Percentiles rank a stretch among this genome's conserved stretches.
Evolutionary conservation across 2,888 invertebrate species (phyloP).

Genomic region (Kryphioiulus occultus): DNA sequence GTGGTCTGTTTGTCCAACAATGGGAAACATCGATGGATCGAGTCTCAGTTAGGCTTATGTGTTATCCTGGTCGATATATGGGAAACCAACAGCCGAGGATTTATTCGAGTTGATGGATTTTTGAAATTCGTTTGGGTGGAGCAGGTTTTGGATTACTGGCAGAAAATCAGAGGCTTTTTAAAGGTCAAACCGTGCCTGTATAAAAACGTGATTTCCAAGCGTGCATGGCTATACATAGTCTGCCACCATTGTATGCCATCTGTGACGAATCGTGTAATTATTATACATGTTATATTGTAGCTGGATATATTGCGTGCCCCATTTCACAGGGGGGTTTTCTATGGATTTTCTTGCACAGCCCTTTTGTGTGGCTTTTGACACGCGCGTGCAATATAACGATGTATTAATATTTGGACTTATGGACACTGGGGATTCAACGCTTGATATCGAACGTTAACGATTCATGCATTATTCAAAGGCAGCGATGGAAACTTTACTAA

Average conservation of each 20-base stretch:
- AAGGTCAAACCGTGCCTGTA: background rate
- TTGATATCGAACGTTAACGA: background rate
- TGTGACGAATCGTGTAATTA: background rate
- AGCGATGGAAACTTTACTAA: background rate
- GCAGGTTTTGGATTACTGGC: background rate
- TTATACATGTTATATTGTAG: background rate
- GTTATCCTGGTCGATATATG: background rate
- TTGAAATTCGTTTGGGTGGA: conserved; percentile 1
- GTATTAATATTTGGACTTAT: background rate
- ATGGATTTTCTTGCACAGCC: background rate
- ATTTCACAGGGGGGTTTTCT: background rate
- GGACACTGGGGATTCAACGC: background rate
- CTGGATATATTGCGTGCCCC: background rate
- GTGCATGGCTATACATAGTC: background rate
- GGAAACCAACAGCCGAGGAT: background rate
- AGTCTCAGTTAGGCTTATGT: background rate
- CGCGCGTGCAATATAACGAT: background rate
- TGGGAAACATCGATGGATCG: background rate
- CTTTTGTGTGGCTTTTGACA: background rate
- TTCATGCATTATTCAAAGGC: background rate
- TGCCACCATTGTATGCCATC: background rate
- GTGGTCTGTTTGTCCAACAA: background rate
- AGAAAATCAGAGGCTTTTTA: conserved; percentile 23
- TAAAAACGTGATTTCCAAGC: background rate
- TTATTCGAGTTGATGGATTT: background rate